Conservation (phyloP, 2,888 invertebrate genomes). For the Pecten maximus region DNA sequence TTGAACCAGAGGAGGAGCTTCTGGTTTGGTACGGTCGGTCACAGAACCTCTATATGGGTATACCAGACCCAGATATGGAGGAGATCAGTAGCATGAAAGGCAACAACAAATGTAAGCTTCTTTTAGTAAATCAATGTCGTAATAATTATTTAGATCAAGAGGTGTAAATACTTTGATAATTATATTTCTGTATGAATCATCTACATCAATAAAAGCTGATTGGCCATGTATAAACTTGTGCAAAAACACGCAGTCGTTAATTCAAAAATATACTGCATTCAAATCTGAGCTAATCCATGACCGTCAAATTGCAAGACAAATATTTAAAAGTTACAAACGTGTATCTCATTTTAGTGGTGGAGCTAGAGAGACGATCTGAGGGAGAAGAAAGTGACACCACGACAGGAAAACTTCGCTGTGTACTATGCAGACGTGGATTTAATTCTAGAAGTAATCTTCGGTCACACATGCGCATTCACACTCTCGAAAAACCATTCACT, state of each 20-base stretch:
- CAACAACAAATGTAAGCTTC: constrained; percentile 1
- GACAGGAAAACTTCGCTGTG: constrained; percentile 69
- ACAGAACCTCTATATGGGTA: constrained; percentile 72
- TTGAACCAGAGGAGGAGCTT: constrained; percentile 75
- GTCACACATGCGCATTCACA: constrained; percentile 82
- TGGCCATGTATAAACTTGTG: too few species aligned
- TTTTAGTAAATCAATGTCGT: too few species aligned
- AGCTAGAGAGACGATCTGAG: neutral
- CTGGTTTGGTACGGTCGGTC: constrained; percentile 78
- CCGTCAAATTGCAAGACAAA: too few species aligned
- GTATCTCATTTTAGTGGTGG: neutral
- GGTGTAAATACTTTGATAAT: neutral
- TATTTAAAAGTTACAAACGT: too few species aligned
- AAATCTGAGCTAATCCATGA: too few species aligned
- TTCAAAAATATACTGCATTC: too few species aligned
- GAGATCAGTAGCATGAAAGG: neutral
- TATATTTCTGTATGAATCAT: too few species aligned
- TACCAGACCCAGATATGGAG: constrained; percentile 62
- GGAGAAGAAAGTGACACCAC: neutral
- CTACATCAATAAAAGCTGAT: too few species aligned
- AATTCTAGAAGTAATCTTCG: constrained; percentile 81
- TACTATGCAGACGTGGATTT: constrained; percentile 78
- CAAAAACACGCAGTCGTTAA: too few species aligned
- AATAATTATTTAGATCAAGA: neutral
- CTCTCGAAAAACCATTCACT: constrained; percentile 79